These are phyloP conservation scores for Cydia strobilella DNA, from an alignment of 1,140 invertebrate genomes.

Conservation along the genomic window DNA sequence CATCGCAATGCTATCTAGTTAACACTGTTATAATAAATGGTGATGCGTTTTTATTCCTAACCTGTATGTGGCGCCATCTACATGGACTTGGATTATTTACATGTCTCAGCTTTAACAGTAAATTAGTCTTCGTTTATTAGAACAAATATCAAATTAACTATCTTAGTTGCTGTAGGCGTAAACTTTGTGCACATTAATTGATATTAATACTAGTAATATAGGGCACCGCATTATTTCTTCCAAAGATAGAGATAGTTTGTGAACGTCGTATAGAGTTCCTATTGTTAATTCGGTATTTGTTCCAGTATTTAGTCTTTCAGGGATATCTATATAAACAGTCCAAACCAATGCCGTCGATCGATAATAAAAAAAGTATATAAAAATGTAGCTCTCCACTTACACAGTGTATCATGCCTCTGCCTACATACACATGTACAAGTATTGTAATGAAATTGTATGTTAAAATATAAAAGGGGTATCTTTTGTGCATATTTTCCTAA, in stretches of 20 bases:
- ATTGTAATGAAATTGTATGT: conserved; percentile 52
- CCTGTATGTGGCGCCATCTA: not conserved
- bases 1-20: too few species aligned
- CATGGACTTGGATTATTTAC: not conserved
- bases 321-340: conserved; percentile 31
- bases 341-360: conserved; percentile 38
- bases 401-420: conserved; percentile 45
- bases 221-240: conserved; percentile 14
- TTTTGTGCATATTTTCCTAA: conserved; percentile 58
- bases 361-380: conserved; percentile 30
- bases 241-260: conserved; percentile 19
- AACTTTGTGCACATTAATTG: conserved; percentile 20
- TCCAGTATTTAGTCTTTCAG: conserved; percentile 11
- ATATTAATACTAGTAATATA: not conserved
- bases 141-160: conserved; percentile 2
- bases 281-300: conserved; percentile 1
- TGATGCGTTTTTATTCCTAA: not conserved
- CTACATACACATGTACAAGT: conserved; percentile 51
- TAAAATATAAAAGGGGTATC: conserved; percentile 47
- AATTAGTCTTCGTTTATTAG: not conserved
- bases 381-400: conserved; percentile 22
- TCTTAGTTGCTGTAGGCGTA: conserved; percentile 20
- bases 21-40: not conserved
- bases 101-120: not conserved
- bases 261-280: conserved; percentile 24